These are phyloP conservation scores for Limnephilus lunatus DNA, from an alignment of 2,888 invertebrate genomes.

Conservation along the genomic window DNA sequence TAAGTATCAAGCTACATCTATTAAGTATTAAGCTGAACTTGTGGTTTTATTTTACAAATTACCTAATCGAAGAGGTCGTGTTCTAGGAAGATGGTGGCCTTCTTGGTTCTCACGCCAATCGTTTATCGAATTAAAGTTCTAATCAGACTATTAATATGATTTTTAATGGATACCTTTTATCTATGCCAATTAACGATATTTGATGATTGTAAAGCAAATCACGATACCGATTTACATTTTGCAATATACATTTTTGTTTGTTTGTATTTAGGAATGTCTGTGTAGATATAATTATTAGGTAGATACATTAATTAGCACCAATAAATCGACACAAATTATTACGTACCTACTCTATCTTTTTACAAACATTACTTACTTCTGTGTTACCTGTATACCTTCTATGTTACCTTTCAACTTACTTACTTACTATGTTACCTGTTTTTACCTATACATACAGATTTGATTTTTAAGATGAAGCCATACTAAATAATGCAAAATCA, in stretches of 20 bases:
- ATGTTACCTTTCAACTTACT: too few species aligned
- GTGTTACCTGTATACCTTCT: too few species aligned
- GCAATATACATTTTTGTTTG: background rate
- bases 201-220: background rate
- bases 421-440: too few species aligned
- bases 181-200: background rate
- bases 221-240: background rate
- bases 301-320: too few species aligned
- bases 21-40: slow-evolving; percentile 7
- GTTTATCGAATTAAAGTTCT: slow-evolving; percentile 18
- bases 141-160: background rate
- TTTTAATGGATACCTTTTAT: background rate
- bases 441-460: too few species aligned
- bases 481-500: too few species aligned
- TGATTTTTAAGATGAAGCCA: too few species aligned
- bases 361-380: too few species aligned
- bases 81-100: slow-evolving; percentile 20
- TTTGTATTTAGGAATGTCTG: background rate
- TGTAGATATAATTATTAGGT: background rate
- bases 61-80: slow-evolving; percentile 32
- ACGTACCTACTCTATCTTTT: too few species aligned
- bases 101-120: slow-evolving; percentile 41
- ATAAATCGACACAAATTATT: too few species aligned
- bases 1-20: background rate
- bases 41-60: slow-evolving; percentile 9